Evolutionary conservation across 1,140 invertebrate genomes (phyloP).

Genomic region (Caenorhabditis inopinata): DNA sequence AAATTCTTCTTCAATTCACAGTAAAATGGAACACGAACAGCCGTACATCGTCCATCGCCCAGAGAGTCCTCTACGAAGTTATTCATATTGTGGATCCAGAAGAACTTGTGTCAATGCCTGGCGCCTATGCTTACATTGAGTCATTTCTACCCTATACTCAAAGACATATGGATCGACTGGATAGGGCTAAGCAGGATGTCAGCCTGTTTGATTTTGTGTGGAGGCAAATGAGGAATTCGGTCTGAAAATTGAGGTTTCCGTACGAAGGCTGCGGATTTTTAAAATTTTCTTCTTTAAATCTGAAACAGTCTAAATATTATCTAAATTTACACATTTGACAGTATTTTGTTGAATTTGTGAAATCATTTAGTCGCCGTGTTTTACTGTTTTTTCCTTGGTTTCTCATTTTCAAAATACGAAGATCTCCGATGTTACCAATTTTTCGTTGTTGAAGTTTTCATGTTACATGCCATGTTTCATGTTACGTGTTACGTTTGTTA

Average conservation of each 20-base stretch:
- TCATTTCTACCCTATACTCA: slow-evolving; percentile 60
- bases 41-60: slow-evolving; percentile 50
- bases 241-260: too few relatives aligned
- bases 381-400: neutral
- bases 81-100: slow-evolving; percentile 50
- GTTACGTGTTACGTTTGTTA: too few relatives aligned
- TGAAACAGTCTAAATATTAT: too few relatives aligned
- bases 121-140: slow-evolving; percentile 52
- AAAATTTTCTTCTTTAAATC: neutral
- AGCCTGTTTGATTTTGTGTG: slow-evolving; percentile 51
- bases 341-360: too few relatives aligned
- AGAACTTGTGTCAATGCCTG: slow-evolving; percentile 55
- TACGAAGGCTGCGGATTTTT: neutral
- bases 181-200: slow-evolving; percentile 47
- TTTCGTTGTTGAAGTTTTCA: too few relatives aligned
- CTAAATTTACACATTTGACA: too few relatives aligned
- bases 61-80: slow-evolving; percentile 54
- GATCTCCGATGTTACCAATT: too few relatives aligned
- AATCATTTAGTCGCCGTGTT: too few relatives aligned
- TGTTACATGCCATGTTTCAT: too few relatives aligned
- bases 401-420: neutral
- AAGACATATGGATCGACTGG: slow-evolving; percentile 59
- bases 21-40: slow-evolving; percentile 65
- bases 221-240: slow-evolving; percentile 34
- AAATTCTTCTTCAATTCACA: slow-evolving; percentile 55